Evolutionary conservation across 2,888 invertebrate species (phyloP), one percentile per base, ranked within the genome.

Genomic region (Yponomeuta cagnagella): DNA sequence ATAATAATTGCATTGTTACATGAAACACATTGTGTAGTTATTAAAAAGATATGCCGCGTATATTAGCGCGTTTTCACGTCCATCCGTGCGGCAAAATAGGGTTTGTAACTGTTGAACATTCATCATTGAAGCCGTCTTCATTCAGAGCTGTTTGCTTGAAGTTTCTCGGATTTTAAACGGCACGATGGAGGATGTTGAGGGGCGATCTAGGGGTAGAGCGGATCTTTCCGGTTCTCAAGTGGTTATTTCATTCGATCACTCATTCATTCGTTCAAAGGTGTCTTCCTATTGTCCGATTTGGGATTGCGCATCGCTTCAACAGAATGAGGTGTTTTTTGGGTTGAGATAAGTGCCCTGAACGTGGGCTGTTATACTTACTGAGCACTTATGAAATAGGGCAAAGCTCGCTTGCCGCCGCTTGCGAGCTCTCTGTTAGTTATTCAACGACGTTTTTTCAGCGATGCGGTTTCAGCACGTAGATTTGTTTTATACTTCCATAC

Each of bases 151-250:
- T 58, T 15, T 15, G 15, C 12, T 15, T 58, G 52, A 58, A 5
- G 15, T 58, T 58, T 58, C 15, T 15, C 15, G 52, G 52, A 12
- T 58, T 58, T 12, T 58, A 58, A 58, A 12, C 52, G 52, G 12
- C 15, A 58, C 12, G 9, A 8, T 8, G 3, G 43, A 43, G 43
- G 43, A 43, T 43, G 43, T 43, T 43, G 43, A 6, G 43, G 43
- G 5, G 5, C 6, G 43, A 58, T 58, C 52, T 15, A 58, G 5
- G 52, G 52, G 52, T 58, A 12, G 68, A 82, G 79, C 84, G 82
- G 82, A 82, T 82, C 88, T 83, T 89, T 90, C 91, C 90, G 90
- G 91, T 92, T 89, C 78, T 90, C 79, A 81, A 91, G 90, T 87
- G 89, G 84, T 76, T 76, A 74, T 84, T 76, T 76, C 74, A 73